Evolutionary conservation across 1,140 invertebrate genomes (phyloP).

Genomic region (Apocrypta bakeri): DNA sequence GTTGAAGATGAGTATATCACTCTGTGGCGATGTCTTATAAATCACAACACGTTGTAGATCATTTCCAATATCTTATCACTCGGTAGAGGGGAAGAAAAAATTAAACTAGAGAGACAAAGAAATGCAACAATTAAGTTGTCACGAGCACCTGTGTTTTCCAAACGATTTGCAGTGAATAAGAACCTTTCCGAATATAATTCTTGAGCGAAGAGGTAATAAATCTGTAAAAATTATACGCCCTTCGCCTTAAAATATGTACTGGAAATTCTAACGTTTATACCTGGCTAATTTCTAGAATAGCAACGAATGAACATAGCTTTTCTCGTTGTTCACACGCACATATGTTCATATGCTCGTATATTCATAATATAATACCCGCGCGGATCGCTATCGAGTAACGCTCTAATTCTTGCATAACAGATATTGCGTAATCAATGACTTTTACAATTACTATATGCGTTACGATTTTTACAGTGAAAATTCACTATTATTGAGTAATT

Average conservation of each 20-base stretch:
- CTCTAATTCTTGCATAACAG: no score
- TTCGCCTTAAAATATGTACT: background rate
- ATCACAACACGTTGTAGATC: background rate
- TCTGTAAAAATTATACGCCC: background rate
- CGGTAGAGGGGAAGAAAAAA: no score
- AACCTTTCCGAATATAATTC: background rate
- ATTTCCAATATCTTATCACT: conserved; percentile 2
- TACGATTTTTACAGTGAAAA: no score
- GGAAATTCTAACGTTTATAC: no score
- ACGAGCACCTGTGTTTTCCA: background rate
- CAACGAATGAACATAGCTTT: background rate
- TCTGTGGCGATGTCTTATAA: background rate
- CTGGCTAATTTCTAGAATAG: no score
- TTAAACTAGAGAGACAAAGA: background rate
- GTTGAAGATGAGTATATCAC: background rate
- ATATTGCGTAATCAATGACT: no score
- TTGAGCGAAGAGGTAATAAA: background rate
- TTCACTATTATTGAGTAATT: no score
- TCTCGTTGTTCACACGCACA: no score
- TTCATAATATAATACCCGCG: no score
- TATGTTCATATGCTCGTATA: no score
- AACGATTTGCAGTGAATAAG: background rate
- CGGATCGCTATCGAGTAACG: no score
- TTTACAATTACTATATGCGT: no score
- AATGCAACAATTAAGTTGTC: background rate